Percentiles rank a stretch among this genome's conserved stretches.
Conservation (phyloP, 2,113 vertebrate species). For the Canis aureus region DNA sequence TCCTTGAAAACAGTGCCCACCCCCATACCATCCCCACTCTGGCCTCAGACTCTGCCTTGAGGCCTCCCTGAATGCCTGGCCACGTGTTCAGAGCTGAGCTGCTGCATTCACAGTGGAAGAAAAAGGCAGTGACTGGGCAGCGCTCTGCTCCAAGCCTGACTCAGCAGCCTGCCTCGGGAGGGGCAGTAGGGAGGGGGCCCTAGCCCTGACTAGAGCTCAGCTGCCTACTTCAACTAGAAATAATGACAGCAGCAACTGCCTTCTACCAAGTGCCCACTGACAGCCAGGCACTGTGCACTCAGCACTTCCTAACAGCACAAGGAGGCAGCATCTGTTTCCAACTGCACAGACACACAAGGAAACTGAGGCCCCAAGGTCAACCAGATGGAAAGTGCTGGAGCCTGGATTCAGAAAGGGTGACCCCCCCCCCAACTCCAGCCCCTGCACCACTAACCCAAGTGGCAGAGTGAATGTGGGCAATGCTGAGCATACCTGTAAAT, state of each 20-base stretch:
- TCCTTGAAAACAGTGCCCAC: background rate
- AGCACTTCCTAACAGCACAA: fast-evolving
- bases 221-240: background rate
- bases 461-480: fast-evolving
- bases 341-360: background rate
- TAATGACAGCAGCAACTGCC: background rate
- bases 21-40: background rate
- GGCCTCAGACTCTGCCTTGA: background rate
- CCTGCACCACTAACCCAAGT: background rate
- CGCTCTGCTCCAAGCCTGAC: background rate
- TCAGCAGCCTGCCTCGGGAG: background rate
- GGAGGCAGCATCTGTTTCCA: background rate
- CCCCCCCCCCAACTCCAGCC: background rate
- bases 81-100: background rate
- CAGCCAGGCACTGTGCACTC: background rate
- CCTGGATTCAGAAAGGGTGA: background rate
- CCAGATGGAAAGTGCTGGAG: background rate
- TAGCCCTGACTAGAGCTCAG: background rate
- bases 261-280: fast-evolving
- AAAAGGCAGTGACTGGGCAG: background rate
- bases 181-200: too few relatives aligned
- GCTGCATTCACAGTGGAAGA: background rate
- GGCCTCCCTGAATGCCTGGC: background rate
- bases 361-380: background rate
- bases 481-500: constrained; percentile 94